These are phyloP conservation scores for Montipora capricornis DNA, from an alignment of 64 coral and sea anemone species.

Conservation along the genomic window DNA sequence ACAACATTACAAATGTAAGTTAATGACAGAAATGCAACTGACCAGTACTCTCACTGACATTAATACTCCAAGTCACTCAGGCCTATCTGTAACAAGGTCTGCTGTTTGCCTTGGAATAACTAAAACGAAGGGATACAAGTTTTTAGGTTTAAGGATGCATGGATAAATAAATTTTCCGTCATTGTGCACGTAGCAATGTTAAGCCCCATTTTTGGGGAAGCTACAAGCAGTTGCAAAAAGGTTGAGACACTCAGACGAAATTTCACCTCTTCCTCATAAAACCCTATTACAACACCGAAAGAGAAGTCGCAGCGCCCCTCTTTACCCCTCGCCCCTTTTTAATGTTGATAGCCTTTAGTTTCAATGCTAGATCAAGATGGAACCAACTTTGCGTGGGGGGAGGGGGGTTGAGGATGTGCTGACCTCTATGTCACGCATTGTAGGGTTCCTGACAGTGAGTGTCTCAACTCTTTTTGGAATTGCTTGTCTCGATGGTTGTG, in stretches of 20 bases:
- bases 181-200: too few relatives aligned
- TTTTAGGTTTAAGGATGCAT: too few relatives aligned
- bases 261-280: neutral
- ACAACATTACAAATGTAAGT: too few relatives aligned
- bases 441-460: neutral
- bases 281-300: neutral
- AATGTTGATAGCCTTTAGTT: constrained; percentile 3
- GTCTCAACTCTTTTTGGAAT: constrained; percentile 17
- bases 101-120: too few relatives aligned
- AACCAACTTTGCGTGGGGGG: neutral
- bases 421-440: neutral
- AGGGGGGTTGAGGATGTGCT: neutral
- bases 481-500: neutral
- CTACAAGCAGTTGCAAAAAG: neutral
- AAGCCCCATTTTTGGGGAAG: too few relatives aligned
- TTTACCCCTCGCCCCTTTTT: neutral
- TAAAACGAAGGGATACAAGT: too few relatives aligned
- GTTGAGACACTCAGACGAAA: neutral
- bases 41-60: too few relatives aligned
- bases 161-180: too few relatives aligned
- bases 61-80: too few relatives aligned
- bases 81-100: too few relatives aligned
- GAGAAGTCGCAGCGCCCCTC: neutral
- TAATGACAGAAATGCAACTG: too few relatives aligned
- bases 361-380: neutral